phyloP scores from a whole-genome alignment of 2,888 invertebrate genomes.

The Leptura quadrifasciata region DNA sequence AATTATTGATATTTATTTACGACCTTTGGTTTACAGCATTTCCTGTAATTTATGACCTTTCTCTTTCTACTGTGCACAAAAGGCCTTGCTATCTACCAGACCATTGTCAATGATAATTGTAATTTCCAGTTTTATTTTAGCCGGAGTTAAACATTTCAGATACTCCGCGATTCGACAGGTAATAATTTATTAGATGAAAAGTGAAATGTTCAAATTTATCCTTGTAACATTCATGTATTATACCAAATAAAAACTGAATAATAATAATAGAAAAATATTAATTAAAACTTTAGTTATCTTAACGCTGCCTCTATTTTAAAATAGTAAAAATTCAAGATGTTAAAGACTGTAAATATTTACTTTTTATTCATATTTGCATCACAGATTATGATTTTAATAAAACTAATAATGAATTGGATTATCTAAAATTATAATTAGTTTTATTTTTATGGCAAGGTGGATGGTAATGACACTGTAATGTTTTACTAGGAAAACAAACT shows the following conservation, averaged over 20 bases:
- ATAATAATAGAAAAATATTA: too few relatives aligned
- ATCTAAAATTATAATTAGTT: too few relatives aligned
- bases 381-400: too few relatives aligned
- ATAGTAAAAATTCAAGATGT: too few relatives aligned
- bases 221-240: constrained; percentile 11
- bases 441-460: too few relatives aligned
- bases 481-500: too few relatives aligned
- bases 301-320: too few relatives aligned
- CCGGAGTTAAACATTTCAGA: constrained; percentile 31
- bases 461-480: too few relatives aligned
- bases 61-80: constrained; percentile 53
- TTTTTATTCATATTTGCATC: too few relatives aligned
- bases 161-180: constrained; percentile 43
- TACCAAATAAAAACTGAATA: not conserved
- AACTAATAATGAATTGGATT: too few relatives aligned
- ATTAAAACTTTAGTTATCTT: too few relatives aligned
- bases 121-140: constrained; percentile 48
- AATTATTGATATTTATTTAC: constrained; percentile 67
- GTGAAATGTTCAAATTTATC: constrained; percentile 34
- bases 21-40: constrained; percentile 54
- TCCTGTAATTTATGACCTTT: constrained; percentile 56
- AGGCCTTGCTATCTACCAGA: constrained; percentile 52
- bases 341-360: too few relatives aligned
- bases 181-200: constrained; percentile 9
- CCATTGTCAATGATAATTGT: constrained; percentile 56